Conservation (phyloP, 1,140 invertebrate genomes). For the Drosophila erecta region DNA sequence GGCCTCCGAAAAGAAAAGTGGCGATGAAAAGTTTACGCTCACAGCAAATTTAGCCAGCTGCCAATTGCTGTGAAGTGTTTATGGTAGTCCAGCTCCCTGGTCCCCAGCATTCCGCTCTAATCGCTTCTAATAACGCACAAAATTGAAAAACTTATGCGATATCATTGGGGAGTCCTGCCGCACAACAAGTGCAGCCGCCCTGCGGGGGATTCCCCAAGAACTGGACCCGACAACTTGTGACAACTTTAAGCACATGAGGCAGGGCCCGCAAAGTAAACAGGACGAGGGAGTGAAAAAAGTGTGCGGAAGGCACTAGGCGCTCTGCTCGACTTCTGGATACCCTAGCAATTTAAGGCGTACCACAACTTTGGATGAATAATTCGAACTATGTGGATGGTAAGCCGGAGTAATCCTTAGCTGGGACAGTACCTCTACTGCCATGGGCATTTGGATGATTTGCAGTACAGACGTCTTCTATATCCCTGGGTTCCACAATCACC, state of each 20-base stretch:
- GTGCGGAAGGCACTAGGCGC: background rate
- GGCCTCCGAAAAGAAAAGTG: background rate
- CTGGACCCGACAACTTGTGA: constrained; percentile 76
- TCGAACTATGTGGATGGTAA: too few species aligned
- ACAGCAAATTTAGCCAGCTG: constrained; percentile 64
- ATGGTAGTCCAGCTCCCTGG: constrained; percentile 42
- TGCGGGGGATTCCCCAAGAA: constrained; percentile 15
- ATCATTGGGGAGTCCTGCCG: constrained; percentile 73
- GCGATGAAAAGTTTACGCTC: constrained; percentile 35
- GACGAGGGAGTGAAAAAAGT: constrained; percentile 3
- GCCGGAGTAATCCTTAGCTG: too few species aligned
- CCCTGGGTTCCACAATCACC: background rate
- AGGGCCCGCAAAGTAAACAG: constrained; percentile 34
- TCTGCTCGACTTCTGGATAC: background rate
- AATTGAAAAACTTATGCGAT: constrained; percentile 84
- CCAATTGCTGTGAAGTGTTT: constrained; percentile 65
- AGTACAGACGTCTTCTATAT: background rate
- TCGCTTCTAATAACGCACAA: constrained; percentile 84
- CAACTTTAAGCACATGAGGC: constrained; percentile 73
- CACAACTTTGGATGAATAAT: too few species aligned
- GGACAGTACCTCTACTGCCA: background rate
- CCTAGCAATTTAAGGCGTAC: background rate
- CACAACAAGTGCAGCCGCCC: constrained; percentile 73
- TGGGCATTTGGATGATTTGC: background rate
- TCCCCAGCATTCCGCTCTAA: constrained; percentile 59